Conservation (phyloP, 2,113 vertebrate genomes). For the Bufo bufo region DNA sequence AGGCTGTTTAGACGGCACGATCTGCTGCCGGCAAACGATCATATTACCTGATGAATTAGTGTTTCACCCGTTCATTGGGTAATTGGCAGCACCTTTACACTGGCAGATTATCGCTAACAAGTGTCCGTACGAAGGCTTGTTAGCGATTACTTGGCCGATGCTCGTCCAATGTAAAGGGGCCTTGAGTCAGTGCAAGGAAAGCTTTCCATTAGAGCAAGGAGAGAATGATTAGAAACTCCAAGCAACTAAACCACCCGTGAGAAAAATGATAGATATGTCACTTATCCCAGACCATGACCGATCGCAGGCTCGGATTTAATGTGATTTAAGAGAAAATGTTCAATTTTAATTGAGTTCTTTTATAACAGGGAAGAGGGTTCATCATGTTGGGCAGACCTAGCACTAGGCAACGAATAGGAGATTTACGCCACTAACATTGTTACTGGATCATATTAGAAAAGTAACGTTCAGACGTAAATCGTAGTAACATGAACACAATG, state of each 20-base stretch:
- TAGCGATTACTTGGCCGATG: too few relatives aligned
- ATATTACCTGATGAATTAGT: too few relatives aligned
- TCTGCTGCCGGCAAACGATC: too few relatives aligned
- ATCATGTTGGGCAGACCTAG: background rate
- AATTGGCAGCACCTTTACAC: too few relatives aligned
- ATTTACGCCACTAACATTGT: background rate
- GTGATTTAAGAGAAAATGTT: background rate
- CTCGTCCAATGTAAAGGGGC: background rate
- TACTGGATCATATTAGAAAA: background rate
- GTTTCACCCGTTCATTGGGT: too few relatives aligned
- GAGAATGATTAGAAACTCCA: background rate
- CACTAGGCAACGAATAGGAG: background rate
- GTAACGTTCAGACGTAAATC: background rate
- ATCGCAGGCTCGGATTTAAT: background rate
- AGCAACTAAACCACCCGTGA: background rate
- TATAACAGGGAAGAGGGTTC: background rate
- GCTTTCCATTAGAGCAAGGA: background rate
- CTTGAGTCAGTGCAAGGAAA: background rate
- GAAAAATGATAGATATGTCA: background rate
- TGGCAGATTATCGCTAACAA: too few relatives aligned
- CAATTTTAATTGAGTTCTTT: background rate
- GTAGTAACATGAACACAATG: background rate
- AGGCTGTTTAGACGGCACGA: too few relatives aligned
- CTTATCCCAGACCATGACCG: background rate
- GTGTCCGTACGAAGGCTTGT: too few relatives aligned